phyloP scores from a whole-genome alignment of 2,113 vertebrate genomes.

The Macheiramphus alcinus region DNA sequence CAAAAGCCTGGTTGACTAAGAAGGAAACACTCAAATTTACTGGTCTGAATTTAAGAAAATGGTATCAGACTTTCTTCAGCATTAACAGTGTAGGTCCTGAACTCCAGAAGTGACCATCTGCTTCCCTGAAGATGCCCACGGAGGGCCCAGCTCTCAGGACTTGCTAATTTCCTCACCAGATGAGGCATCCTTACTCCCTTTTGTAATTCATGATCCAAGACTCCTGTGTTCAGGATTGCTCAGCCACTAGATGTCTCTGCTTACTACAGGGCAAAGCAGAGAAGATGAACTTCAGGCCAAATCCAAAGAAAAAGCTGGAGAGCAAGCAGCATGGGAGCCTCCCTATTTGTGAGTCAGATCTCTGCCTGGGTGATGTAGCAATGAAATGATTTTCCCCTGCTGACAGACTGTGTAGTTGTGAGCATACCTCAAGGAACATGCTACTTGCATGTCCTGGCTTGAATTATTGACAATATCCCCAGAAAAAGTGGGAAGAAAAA shows the following conservation, averaged over 20 bases:
- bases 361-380: neutral
- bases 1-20: neutral
- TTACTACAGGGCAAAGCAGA: neutral
- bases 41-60: neutral
- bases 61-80: neutral
- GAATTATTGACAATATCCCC: neutral
- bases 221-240: neutral
- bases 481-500: neutral
- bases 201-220: neutral
- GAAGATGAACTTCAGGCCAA: neutral
- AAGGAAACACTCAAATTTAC: neutral
- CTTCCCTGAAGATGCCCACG: neutral
- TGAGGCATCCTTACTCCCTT: neutral
- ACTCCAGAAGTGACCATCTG: neutral
- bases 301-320: neutral
- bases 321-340: neutral
- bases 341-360: neutral
- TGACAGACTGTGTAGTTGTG: neutral
- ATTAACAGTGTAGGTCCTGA: neutral
- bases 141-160: neutral
- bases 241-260: conserved; percentile 58
- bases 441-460: neutral
- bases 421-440: neutral
- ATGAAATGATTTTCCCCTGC: neutral
- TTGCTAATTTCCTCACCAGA: neutral